Conservation (phyloP, 2,888 invertebrate species). For the Geophilus truncorum region DNA sequence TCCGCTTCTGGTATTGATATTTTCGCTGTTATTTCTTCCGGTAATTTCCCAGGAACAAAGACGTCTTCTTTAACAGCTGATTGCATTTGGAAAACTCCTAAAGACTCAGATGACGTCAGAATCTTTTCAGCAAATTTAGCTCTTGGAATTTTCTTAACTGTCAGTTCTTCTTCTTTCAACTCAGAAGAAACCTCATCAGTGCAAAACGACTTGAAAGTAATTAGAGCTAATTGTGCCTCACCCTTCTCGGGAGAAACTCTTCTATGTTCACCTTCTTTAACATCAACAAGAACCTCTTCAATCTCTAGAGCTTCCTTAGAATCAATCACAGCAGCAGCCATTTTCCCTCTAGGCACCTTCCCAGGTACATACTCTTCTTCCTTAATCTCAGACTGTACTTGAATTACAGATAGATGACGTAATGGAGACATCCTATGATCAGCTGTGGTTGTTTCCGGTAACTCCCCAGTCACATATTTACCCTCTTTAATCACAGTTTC, state of each 20-base stretch:
- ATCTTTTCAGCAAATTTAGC: background rate
- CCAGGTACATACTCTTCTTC: slow-evolving; percentile 31
- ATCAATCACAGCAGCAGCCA: slow-evolving; percentile 21
- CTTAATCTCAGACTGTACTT: slow-evolving; percentile 33
- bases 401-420: slow-evolving; percentile 28
- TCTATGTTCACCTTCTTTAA: slow-evolving; percentile 31
- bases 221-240: background rate
- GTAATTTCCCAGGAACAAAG: slow-evolving; percentile 41
- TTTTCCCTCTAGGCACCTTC: slow-evolving; percentile 6
- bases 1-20: slow-evolving; percentile 54
- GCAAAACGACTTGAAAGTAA: background rate
- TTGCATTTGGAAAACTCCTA: slow-evolving; percentile 33
- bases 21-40: slow-evolving; percentile 52
- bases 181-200: background rate
- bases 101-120: slow-evolving; percentile 20
- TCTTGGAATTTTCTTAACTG: background rate
- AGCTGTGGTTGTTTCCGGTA: slow-evolving; percentile 15
- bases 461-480: background rate
- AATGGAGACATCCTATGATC: slow-evolving; percentile 9
- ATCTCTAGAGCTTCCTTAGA: slow-evolving; percentile 34
- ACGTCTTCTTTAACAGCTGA: slow-evolving; percentile 32
- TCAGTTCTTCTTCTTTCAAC: slow-evolving; percentile 34
- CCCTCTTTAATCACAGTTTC: slow-evolving; percentile 34
- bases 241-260: background rate
- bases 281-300: slow-evolving; percentile 30